Evolutionary conservation across 1,140 invertebrate species (phyloP).

Genomic region (Trypoxylus dichotomus): DNA sequence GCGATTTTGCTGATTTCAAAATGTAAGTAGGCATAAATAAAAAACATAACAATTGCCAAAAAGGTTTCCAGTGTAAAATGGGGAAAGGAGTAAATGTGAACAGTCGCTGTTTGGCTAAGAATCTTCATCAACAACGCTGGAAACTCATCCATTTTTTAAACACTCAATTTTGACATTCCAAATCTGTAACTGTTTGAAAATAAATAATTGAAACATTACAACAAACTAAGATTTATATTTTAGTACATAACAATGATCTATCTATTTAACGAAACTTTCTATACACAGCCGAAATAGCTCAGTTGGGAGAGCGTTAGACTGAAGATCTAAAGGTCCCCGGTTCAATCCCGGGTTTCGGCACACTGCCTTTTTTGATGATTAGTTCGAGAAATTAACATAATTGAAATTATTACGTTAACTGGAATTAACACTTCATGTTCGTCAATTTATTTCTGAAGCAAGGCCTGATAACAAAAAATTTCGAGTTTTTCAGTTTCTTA

Average conservation of each 20-base stretch:
- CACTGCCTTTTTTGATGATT: neutral
- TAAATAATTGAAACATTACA: neutral
- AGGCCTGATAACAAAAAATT: too few species aligned
- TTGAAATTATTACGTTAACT: too few species aligned
- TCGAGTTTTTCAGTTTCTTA: too few species aligned
- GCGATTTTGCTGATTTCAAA: constrained; percentile 24
- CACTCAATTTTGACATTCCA: constrained; percentile 29
- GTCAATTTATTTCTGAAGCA: too few species aligned
- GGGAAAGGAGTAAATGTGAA: constrained; percentile 30
- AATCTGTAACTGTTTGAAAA: constrained; percentile 23
- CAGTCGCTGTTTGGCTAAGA: constrained; percentile 17
- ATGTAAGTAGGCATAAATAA: constrained; percentile 12
- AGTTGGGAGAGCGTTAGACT: constrained; percentile 78
- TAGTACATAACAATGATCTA: neutral
- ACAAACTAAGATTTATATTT: neutral
- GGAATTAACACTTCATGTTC: too few species aligned
- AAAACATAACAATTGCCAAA: constrained; percentile 28
- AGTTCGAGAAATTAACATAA: too few species aligned
- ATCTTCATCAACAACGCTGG: neutral
- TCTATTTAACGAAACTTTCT: neutral
- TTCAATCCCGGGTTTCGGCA: constrained; percentile 74
- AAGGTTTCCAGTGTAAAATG: constrained; percentile 30
- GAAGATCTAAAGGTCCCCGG: constrained; percentile 76
- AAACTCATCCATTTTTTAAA: constrained; percentile 23
- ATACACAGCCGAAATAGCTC: constrained; percentile 66